phyloP scores from a whole-genome alignment of 2,888 invertebrate species.

The Chouioia cunea region DNA sequence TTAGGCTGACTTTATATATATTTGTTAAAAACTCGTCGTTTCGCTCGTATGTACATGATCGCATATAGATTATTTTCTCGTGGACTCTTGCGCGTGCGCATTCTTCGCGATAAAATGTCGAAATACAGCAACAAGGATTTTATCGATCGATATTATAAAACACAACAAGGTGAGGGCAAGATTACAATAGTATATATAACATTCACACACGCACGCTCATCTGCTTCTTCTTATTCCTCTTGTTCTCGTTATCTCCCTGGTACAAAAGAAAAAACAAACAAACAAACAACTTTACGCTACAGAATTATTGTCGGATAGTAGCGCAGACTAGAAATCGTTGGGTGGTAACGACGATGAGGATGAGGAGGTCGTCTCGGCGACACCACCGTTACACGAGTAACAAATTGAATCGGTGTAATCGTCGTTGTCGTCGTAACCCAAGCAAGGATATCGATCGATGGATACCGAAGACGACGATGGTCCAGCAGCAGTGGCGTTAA shows the following conservation, averaged over 20 bases:
- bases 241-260: not conserved
- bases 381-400: too few relatives aligned
- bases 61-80: not conserved
- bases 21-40: slow-evolving; percentile 38
- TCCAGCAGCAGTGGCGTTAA: too few relatives aligned
- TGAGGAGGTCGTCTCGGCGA: not conserved
- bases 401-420: slow-evolving; percentile 4
- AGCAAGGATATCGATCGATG: too few relatives aligned
- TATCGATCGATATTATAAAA: slow-evolving; percentile 50
- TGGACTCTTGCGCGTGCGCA: too few relatives aligned
- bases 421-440: slow-evolving; percentile 21
- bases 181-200: not conserved
- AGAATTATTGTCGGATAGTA: slow-evolving; percentile 5
- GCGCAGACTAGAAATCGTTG: slow-evolving; percentile 44
- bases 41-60: slow-evolving; percentile 39
- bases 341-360: not conserved
- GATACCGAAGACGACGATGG: slow-evolving; percentile 12
- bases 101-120: slow-evolving; percentile 64
- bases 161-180: slow-evolving; percentile 62
- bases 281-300: too few relatives aligned
- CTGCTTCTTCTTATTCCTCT: too few relatives aligned
- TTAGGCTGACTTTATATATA: slow-evolving; percentile 35
- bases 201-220: slow-evolving; percentile 1
- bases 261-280: slow-evolving; percentile 2
- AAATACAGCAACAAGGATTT: slow-evolving; percentile 56